These are phyloP conservation scores for Solenopsis invicta DNA, from an alignment of 1,140 invertebrate species.

Conservation along the genomic window DNA sequence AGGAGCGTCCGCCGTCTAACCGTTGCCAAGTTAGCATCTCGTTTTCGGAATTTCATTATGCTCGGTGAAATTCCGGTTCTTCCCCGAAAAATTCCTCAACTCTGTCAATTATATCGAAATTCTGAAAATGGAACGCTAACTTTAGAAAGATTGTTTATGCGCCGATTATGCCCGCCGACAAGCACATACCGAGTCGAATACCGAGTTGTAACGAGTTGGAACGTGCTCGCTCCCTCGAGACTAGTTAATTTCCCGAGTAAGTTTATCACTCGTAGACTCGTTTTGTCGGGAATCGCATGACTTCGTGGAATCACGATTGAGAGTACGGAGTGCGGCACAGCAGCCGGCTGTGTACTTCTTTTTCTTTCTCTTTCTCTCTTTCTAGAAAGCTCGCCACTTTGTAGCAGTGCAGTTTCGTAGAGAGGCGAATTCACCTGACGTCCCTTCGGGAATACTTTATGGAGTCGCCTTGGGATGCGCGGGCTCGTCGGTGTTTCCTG, in stretches of 20 bases:
- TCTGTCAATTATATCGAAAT: slow-evolving; percentile 6
- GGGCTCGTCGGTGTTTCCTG: slow-evolving; percentile 21
- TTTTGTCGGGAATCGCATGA: slow-evolving; percentile 60
- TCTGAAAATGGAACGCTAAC: slow-evolving; percentile 12
- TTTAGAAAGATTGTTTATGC: slow-evolving; percentile 32
- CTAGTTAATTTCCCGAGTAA: slow-evolving; percentile 57
- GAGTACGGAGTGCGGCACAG: slow-evolving; percentile 14
- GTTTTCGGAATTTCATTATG: background rate
- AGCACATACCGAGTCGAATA: slow-evolving; percentile 63
- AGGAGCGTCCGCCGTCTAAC: background rate
- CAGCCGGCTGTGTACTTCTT: background rate
- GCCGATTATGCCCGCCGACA: slow-evolving; percentile 50
- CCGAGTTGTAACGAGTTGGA: slow-evolving; percentile 39
- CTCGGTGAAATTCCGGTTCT: background rate
- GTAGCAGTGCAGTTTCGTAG: slow-evolving; percentile 11
- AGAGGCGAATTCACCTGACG: slow-evolving; percentile 57
- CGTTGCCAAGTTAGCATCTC: background rate
- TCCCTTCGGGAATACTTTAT: slow-evolving; percentile 58
- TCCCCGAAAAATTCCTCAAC: background rate
- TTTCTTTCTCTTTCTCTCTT: slow-evolving; percentile 24
- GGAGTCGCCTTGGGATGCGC: slow-evolving; percentile 37
- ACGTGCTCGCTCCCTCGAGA: slow-evolving; percentile 45
- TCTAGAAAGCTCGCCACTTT: slow-evolving; percentile 41
- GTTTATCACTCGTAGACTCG: slow-evolving; percentile 58
- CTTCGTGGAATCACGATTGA: slow-evolving; percentile 57